Evolutionary conservation across 2,113 vertebrate species (phyloP).

Genomic region (Mohoua ochrocephala): DNA sequence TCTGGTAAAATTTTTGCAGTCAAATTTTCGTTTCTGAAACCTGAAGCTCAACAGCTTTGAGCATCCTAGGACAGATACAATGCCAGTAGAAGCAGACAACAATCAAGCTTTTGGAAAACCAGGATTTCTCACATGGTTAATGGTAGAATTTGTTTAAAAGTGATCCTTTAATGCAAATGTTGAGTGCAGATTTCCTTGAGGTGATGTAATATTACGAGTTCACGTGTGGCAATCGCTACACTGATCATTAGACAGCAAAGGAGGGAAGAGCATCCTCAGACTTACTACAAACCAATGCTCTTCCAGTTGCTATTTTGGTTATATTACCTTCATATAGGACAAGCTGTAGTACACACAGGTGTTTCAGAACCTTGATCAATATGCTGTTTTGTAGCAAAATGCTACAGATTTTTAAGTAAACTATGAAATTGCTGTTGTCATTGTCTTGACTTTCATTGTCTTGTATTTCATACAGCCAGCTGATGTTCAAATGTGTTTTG

Average conservation of each 20-base stretch:
- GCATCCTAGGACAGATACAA: not conserved
- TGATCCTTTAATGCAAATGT: not conserved
- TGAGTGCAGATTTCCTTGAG: not conserved
- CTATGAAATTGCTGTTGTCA: not conserved
- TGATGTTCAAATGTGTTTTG: constrained; percentile 33
- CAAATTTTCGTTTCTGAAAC: not conserved
- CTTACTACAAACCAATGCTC: not conserved
- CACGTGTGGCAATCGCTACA: not conserved
- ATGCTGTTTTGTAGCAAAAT: not conserved
- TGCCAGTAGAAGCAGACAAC: not conserved
- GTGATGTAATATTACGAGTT: not conserved
- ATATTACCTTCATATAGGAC: not conserved
- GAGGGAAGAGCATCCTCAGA: not conserved
- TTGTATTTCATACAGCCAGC: not conserved
- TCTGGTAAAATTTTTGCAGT: not conserved
- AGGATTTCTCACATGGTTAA: not conserved
- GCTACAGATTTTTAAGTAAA: not conserved
- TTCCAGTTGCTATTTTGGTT: not conserved
- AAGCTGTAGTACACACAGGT: not conserved
- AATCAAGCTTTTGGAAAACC: not conserved
- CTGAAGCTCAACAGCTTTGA: not conserved
- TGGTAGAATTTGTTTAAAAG: not conserved
- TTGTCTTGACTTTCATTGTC: constrained; percentile 27
- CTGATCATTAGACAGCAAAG: not conserved
- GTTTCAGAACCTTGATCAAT: not conserved